Conservation (phyloP, 2,797 vertebrate species). For the Halcyon smyrnensis region DNA sequence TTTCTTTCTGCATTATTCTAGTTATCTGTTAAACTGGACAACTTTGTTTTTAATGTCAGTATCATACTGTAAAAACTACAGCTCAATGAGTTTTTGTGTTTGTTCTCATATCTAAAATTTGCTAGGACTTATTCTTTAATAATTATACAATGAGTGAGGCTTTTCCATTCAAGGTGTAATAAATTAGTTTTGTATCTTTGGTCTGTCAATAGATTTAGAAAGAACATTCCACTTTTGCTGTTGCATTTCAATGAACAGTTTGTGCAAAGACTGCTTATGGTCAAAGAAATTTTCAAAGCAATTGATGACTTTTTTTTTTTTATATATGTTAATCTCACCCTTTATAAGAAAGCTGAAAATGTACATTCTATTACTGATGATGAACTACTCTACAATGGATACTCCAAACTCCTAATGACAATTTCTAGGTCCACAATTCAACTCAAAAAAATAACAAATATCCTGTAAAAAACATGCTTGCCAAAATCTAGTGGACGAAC, state of each 20-base stretch:
- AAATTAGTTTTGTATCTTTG: background rate
- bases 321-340: background rate
- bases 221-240: background rate
- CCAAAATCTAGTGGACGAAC: background rate
- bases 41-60: slow-evolving; percentile 49
- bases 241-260: background rate
- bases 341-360: background rate
- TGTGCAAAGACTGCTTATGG: background rate
- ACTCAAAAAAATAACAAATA: background rate
- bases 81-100: slow-evolving; percentile 21
- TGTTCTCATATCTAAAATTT: slow-evolving; percentile 47
- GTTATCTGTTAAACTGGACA: slow-evolving; percentile 30
- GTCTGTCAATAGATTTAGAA: background rate
- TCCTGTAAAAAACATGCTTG: background rate
- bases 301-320: background rate
- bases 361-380: background rate
- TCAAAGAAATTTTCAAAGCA: background rate
- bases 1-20: slow-evolving; percentile 31
- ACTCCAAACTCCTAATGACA: background rate
- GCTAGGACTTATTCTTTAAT: slow-evolving; percentile 38
- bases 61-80: slow-evolving; percentile 36
- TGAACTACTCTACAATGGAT: too few relatives aligned
- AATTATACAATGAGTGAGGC: background rate
- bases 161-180: slow-evolving; percentile 28
- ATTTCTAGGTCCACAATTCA: background rate